A percentile compares a stretch with the other conserved stretches of the same genome.
Conservation (phyloP, 2,888 invertebrate species). For the Ashinkailepas kermadecensis region DNA sequence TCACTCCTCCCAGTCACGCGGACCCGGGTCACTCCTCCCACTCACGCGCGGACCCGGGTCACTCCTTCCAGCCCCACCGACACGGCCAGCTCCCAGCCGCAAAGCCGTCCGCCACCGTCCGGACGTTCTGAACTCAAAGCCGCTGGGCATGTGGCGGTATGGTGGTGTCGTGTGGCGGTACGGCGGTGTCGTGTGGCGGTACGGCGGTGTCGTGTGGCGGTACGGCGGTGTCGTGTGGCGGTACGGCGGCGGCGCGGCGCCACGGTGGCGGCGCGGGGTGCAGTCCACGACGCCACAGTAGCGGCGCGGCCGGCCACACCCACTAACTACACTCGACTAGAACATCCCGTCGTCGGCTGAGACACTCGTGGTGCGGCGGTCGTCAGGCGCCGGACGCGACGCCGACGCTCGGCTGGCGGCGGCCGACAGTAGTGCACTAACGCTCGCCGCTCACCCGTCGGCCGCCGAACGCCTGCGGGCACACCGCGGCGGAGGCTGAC, state of each 20-base stretch:
- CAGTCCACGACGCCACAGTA: neutral
- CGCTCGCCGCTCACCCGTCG: neutral
- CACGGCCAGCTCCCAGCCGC: no score
- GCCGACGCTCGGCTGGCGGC: neutral
- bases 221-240: neutral
- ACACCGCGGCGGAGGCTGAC: neutral
- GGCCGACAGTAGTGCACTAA: no score
- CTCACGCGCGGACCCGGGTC: no score
- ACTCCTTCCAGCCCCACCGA: no score
- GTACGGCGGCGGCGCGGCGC: neutral
- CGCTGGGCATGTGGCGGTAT: no score
- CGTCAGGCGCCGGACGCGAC: neutral
- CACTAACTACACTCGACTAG: conserved; percentile 1
- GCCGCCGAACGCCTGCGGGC: neutral
- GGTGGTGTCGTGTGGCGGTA: no score
- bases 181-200: no score
- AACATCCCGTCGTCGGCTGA: neutral
- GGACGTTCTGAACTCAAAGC: no score
- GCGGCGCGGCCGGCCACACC: neutral
- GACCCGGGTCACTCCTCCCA: neutral
- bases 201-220: no score
- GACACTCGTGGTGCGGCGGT: neutral
- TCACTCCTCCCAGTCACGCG: neutral
- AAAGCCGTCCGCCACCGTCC: no score
- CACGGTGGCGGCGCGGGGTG: neutral